Evolutionary conservation across 2,113 vertebrate genomes (phyloP).

Genomic region (Helogale parvula): DNA sequence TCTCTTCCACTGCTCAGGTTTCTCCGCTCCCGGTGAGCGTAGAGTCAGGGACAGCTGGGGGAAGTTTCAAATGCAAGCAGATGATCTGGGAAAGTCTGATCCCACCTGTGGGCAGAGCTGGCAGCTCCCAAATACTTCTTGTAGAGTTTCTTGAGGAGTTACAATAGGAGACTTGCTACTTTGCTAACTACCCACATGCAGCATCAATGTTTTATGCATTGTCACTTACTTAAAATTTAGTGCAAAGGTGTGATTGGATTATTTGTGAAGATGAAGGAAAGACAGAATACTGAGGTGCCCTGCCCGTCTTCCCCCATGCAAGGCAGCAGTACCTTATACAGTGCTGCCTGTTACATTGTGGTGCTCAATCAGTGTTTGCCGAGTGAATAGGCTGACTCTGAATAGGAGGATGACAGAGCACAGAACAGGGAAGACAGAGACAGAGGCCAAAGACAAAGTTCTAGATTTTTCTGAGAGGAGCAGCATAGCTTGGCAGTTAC

Average conservation of each 20-base stretch:
- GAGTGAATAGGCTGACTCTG: neutral
- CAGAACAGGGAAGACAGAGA: neutral
- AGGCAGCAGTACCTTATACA: neutral
- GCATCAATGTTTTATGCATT: neutral
- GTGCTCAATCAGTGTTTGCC: neutral
- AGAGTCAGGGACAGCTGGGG: neutral
- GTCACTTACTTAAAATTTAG: neutral
- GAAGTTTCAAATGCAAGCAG: neutral
- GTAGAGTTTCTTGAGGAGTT: neutral
- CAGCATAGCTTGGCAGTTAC: neutral
- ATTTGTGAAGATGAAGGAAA: neutral
- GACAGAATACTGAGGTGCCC: neutral
- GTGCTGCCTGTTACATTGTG: too few relatives aligned
- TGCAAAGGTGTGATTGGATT: neutral
- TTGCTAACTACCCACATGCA: neutral
- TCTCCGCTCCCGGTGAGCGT: neutral
- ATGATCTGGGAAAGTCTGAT: neutral
- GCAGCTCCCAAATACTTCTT: neutral
- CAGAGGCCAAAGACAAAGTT: neutral
- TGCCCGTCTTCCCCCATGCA: neutral
- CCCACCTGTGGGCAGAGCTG: neutral
- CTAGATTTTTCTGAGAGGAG: neutral
- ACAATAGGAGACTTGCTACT: neutral
- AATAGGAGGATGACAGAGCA: neutral
- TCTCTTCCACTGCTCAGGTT: neutral